Conservation (phyloP, 2,797 vertebrate genomes). For the Morelia viridis region DNA sequence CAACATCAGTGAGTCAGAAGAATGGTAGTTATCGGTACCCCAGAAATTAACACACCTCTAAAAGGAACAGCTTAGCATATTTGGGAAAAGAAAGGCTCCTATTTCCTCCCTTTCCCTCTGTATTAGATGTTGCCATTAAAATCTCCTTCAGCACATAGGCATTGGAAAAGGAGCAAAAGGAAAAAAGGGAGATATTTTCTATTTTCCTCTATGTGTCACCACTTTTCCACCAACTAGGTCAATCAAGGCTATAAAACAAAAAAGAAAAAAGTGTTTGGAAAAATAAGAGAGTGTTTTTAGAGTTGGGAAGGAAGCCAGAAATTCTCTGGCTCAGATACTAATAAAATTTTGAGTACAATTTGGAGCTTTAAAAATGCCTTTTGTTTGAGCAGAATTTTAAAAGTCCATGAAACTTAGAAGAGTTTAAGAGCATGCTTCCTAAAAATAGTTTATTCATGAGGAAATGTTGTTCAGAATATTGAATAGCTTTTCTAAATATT, state of each 20-base stretch:
- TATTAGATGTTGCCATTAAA: too few relatives aligned
- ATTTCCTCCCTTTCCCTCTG: too few relatives aligned
- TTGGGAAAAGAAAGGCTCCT: too few relatives aligned
- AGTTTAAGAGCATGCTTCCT: not conserved
- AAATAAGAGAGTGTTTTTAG: not conserved
- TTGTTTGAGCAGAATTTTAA: not conserved
- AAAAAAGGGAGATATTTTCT: not conserved
- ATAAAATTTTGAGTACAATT: not conserved
- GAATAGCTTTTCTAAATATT: not conserved
- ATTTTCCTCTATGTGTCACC: not conserved
- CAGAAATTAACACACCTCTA: too few relatives aligned
- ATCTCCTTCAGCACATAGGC: too few relatives aligned
- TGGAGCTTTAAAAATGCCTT: not conserved
- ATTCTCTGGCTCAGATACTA: not conserved
- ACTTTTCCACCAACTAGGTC: not conserved
- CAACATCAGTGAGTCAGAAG: too few relatives aligned
- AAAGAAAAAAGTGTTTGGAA: not conserved
- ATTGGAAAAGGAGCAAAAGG: too few relatives aligned
- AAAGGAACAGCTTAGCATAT: too few relatives aligned
- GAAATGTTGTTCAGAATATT: not conserved
- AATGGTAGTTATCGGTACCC: too few relatives aligned
- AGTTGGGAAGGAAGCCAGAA: not conserved
- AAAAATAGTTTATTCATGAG: not conserved
- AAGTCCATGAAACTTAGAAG: too few relatives aligned
- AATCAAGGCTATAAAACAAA: not conserved